Evolutionary conservation across 1,140 invertebrate genomes (phyloP).

Genomic region (Drosophila quadrilineata): DNA sequence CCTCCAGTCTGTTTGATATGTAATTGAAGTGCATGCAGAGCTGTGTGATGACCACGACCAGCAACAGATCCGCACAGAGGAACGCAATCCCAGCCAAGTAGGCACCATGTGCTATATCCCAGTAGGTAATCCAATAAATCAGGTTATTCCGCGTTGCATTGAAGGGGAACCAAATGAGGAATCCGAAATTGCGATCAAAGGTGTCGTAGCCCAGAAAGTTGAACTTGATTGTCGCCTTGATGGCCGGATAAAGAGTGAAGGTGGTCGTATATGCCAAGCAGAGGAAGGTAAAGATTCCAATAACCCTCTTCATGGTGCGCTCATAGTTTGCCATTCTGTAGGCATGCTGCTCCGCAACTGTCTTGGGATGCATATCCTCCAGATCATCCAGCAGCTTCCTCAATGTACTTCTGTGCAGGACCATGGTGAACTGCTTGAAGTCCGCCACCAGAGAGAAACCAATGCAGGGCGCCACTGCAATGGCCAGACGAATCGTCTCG

Average conservation of each 20-base stretch:
- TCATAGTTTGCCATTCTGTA: conserved; percentile 50
- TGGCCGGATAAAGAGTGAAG: conserved; percentile 61
- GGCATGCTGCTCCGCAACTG: conserved; percentile 21
- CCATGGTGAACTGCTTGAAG: conserved; percentile 64
- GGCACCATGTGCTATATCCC: conserved; percentile 68
- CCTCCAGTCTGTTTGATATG: conserved; percentile 49
- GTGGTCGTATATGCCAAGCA: conserved; percentile 68
- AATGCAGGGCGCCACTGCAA: conserved; percentile 74
- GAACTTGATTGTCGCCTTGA: conserved; percentile 59
- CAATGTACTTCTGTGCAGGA: conserved; percentile 29
- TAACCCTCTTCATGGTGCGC: conserved; percentile 61
- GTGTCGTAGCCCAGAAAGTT: conserved; percentile 58
- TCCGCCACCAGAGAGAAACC: conserved; percentile 72
- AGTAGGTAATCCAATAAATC: conserved; percentile 66
- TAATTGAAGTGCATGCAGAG: conserved; percentile 75
- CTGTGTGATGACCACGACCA: conserved; percentile 72
- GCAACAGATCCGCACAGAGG: conserved; percentile 64
- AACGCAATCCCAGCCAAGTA: conserved; percentile 74
- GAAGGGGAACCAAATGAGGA: conserved; percentile 74
- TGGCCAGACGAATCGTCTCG: conserved; percentile 59
- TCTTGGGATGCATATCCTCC: conserved; percentile 69
- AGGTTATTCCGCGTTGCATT: conserved; percentile 48
- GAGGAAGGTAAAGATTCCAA: conserved; percentile 58
- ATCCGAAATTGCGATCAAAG: conserved; percentile 68
- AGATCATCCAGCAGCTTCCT: conserved; percentile 50